Percentiles rank a stretch among this genome's conserved stretches.
phyloP scores from a whole-genome alignment of 2,113 vertebrate genomes.

The Chaetodon auriga region DNA sequence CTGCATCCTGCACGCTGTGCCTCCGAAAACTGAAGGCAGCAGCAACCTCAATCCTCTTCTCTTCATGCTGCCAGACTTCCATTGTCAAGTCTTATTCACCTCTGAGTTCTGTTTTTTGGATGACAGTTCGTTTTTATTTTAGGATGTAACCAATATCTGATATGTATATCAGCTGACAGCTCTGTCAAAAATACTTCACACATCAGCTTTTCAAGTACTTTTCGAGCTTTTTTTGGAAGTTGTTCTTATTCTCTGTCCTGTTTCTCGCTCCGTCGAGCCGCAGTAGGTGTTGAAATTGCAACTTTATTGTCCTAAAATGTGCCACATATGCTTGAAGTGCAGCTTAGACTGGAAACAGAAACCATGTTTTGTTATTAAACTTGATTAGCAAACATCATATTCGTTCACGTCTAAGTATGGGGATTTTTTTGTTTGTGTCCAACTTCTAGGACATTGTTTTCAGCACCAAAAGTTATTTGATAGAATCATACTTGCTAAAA shows the following conservation, averaged over 20 bases:
- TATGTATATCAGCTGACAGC: neutral
- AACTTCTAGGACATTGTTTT: too few relatives aligned
- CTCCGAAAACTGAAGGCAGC: slow-evolving; percentile 3
- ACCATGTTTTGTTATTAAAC: neutral
- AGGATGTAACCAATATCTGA: neutral
- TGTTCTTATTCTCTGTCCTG: neutral
- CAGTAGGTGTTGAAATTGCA: neutral
- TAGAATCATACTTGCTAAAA: too few relatives aligned
- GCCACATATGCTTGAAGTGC: neutral
- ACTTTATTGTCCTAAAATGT: slow-evolving; percentile 12
- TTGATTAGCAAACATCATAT: neutral
- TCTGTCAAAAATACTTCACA: neutral
- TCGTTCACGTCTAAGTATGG: too few relatives aligned
- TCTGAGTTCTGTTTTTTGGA: neutral
- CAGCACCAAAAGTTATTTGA: too few relatives aligned
- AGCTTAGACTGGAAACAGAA: neutral
- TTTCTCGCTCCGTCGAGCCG: neutral
- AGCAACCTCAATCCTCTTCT: slow-evolving; percentile 7
- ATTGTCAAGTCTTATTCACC: slow-evolving; percentile 10
- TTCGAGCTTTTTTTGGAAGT: neutral
- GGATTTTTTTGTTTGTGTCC: too few relatives aligned
- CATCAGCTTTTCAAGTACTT: neutral
- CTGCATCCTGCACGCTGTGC: neutral
- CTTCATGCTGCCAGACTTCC: neutral
- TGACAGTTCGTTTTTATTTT: slow-evolving; percentile 25